Conservation (phyloP, 1,140 invertebrate genomes). For the Anoplophora glabripennis region DNA sequence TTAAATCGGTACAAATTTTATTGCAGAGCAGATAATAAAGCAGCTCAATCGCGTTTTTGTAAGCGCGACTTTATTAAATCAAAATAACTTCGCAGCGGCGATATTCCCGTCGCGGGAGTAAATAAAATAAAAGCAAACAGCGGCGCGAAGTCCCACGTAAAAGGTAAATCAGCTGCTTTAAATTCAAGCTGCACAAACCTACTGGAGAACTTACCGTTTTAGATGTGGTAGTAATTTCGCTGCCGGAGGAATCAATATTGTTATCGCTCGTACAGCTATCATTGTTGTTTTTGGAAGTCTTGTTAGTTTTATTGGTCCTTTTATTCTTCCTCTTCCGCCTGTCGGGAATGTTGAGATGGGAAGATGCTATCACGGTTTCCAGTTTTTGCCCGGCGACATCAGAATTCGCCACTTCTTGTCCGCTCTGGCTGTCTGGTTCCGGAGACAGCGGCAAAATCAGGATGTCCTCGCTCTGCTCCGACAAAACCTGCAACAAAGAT, state of each 20-base stretch:
- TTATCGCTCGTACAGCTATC: neutral
- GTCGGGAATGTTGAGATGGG: slow-evolving; percentile 34
- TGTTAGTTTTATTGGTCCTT: slow-evolving; percentile 35
- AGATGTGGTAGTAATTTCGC: neutral
- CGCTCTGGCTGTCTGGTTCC: slow-evolving; percentile 37
- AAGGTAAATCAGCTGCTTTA: neutral
- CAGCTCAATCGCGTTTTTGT: no score
- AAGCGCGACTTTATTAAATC: no score
- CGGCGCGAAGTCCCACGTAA: neutral
- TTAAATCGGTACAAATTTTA: no score
- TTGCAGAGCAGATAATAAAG: no score
- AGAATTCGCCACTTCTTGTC: no score
- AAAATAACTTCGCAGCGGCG: no score
- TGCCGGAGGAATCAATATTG: neutral
- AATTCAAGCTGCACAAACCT: neutral
- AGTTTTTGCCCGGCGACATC: no score
- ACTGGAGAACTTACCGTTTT: slow-evolving; percentile 11
- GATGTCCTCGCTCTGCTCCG: slow-evolving; percentile 36
- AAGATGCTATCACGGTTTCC: slow-evolving; percentile 38
- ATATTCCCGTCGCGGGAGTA: no score
- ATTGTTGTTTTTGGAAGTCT: slow-evolving; percentile 33
- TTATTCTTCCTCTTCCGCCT: slow-evolving; percentile 35
- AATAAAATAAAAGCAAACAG: no score
- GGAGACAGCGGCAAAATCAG: slow-evolving; percentile 45
- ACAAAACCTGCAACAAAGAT: no score